A percentile compares a stretch with the other conserved stretches of the same genome.
These are phyloP conservation scores for Antennarius striatus DNA, from an alignment of 2,113 vertebrate genomes.

Conservation along the genomic window DNA sequence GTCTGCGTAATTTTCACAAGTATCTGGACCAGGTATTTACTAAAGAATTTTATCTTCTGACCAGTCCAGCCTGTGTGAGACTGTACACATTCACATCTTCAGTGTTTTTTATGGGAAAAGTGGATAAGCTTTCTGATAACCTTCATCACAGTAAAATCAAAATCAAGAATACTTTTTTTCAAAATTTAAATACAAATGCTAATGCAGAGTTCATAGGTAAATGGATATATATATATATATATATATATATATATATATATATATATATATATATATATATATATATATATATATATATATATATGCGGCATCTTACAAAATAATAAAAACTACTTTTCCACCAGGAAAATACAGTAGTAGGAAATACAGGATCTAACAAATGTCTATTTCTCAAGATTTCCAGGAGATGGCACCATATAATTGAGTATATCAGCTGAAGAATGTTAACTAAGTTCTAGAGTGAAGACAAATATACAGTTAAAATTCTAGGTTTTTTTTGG, in stretches of 20 bases:
- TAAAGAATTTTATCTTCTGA: slow-evolving; percentile 42
- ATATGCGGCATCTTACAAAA: slow-evolving; percentile 47
- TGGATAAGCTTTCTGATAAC: slow-evolving; percentile 42
- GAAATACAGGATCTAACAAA: slow-evolving; percentile 70
- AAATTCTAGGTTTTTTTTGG: slow-evolving; percentile 80
- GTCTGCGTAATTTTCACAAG: slow-evolving; percentile 64
- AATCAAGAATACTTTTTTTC: too few relatives aligned
- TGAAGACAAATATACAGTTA: slow-evolving; percentile 77
- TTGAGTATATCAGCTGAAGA: slow-evolving; percentile 79
- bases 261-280: too few relatives aligned
- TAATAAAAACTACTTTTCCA: slow-evolving; percentile 68
- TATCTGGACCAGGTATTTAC: slow-evolving; percentile 42
- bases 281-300: too few relatives aligned
- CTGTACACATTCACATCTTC: slow-evolving; percentile 33
- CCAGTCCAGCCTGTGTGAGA: slow-evolving; percentile 61
- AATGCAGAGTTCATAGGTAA: too few relatives aligned
- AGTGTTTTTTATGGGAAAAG: slow-evolving; percentile 49
- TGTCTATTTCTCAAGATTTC: slow-evolving; percentile 82
- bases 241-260: too few relatives aligned
- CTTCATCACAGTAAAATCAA: slow-evolving; percentile 72
- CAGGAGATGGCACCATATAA: slow-evolving; percentile 86
- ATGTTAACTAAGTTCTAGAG: slow-evolving; percentile 79
- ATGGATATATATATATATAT: too few relatives aligned
- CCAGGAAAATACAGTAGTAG: slow-evolving; percentile 44
- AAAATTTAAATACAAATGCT: too few relatives aligned